Evolutionary conservation across 2,113 vertebrate species (phyloP).

Genomic region (Furnarius figulus): DNA sequence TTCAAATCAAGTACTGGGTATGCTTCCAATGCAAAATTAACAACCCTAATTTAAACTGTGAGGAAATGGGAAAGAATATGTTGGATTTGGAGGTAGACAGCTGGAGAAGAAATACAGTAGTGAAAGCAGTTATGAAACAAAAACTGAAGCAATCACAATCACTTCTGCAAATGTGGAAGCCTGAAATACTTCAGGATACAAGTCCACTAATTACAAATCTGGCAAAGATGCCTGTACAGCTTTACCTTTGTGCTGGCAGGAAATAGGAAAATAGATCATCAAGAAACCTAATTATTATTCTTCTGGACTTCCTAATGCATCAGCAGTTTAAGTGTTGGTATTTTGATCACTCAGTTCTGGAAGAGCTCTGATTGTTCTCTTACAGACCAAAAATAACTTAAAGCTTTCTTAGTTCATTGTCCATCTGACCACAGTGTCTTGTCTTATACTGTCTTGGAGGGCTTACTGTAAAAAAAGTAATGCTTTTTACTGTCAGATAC

Average conservation of each 20-base stretch:
- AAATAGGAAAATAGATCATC: constrained; percentile 34
- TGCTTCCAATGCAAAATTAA: background rate
- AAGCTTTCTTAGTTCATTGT: background rate
- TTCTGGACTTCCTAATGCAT: constrained; percentile 28
- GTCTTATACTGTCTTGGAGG: background rate
- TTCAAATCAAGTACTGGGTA: background rate
- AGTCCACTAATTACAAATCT: constrained; percentile 33
- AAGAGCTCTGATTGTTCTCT: background rate
- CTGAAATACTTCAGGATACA: constrained; percentile 34
- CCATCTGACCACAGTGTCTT: background rate
- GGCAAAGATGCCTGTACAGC: background rate
- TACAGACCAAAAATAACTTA: background rate
- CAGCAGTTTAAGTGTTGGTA: background rate
- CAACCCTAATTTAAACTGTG: background rate
- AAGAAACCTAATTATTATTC: constrained; percentile 1
- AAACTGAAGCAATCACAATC: constrained; percentile 29
- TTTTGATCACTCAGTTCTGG: background rate
- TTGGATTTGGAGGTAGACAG: background rate
- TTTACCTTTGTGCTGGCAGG: constrained; percentile 27
- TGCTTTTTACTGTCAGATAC: background rate
- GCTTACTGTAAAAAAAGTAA: background rate
- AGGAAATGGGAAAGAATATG: constrained; percentile 6
- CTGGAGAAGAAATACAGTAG: constrained; percentile 51
- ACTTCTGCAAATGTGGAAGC: constrained; percentile 20
- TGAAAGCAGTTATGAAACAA: constrained; percentile 40